These are phyloP conservation scores for Gulo gulo DNA, from an alignment of 2,113 vertebrate genomes.

Conservation along the genomic window DNA sequence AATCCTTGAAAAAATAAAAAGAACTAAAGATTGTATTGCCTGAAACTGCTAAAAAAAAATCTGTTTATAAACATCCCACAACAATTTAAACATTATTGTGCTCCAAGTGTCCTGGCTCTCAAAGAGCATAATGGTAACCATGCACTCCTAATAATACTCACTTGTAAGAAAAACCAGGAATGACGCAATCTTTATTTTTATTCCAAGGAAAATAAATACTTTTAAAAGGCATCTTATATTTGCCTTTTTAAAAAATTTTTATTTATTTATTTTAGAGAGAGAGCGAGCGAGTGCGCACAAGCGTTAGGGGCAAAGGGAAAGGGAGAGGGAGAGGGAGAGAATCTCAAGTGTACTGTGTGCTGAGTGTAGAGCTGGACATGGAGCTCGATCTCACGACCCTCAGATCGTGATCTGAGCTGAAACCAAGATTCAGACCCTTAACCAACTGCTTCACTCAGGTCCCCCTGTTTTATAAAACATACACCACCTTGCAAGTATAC, in stretches of 20 bases:
- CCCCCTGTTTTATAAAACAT: not conserved
- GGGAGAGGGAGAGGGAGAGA: too few relatives aligned
- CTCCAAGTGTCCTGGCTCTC: not conserved
- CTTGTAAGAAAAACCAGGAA: not conserved
- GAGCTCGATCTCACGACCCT: not conserved
- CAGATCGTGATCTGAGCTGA: not conserved
- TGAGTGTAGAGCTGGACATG: not conserved
- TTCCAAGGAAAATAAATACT: constrained; percentile 4
- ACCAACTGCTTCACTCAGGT: not conserved
- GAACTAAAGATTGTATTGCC: not conserved
- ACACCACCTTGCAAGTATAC: not conserved
- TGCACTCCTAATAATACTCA: not conserved
- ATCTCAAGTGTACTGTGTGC: too few relatives aligned
- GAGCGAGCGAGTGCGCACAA: not conserved
- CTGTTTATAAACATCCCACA: not conserved
- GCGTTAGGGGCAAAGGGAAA: not conserved
- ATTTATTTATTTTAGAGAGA: not conserved
- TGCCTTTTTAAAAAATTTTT: not conserved
- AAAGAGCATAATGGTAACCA: not conserved
- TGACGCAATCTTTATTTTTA: not conserved
- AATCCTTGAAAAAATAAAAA: not conserved
- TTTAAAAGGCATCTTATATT: not conserved
- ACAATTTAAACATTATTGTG: not conserved
- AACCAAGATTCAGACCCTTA: not conserved
- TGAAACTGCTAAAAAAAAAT: not conserved